Conservation (phyloP, 2,113 vertebrate genomes). For the Circaetus cinerascens region DNA sequence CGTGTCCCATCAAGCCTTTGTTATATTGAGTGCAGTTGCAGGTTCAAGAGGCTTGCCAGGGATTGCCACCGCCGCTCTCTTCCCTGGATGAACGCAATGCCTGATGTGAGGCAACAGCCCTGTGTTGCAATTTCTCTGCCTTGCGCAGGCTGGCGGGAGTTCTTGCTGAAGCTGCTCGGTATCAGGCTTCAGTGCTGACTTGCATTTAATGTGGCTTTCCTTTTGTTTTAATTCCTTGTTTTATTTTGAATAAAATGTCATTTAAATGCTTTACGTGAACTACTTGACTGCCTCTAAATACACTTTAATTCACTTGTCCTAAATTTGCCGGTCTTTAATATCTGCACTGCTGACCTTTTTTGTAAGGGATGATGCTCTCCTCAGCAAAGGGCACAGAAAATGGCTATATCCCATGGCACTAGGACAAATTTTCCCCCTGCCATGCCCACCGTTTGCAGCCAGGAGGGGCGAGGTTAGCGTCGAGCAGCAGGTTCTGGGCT, state of each 20-base stretch:
- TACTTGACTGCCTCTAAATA: no score
- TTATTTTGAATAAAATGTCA: background rate
- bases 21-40: background rate
- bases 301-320: background rate
- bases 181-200: background rate
- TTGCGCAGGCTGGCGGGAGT: background rate
- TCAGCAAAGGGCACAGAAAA: background rate
- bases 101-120: background rate
- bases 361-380: background rate
- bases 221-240: background rate
- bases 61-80: background rate
- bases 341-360: background rate
- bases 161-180: background rate
- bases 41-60: background rate
- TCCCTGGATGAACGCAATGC: background rate
- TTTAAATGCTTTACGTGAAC: background rate
- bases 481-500: background rate
- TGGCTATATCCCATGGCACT: rapidly evolving
- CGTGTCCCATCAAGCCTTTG: background rate
- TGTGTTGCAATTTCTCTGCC: background rate
- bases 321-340: background rate
- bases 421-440: rapidly evolving
- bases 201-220: rapidly evolving
- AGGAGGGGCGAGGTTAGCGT: rapidly evolving
- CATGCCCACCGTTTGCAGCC: rapidly evolving